These are phyloP conservation scores for Ctenopoma kingsleyae DNA, from an alignment of 2,797 vertebrate species.

Conservation along the genomic window DNA sequence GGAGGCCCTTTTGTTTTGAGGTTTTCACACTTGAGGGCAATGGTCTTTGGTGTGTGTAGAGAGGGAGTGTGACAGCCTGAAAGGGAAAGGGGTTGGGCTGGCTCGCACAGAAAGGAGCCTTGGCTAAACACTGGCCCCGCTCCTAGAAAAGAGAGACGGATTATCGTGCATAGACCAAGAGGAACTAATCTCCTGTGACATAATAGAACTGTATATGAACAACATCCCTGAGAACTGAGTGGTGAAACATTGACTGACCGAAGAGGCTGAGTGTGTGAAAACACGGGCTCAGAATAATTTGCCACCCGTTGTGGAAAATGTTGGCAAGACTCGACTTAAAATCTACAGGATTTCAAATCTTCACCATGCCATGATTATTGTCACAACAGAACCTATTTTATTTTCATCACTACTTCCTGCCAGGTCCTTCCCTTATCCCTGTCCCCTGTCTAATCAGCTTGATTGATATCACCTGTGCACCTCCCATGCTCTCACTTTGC, in stretches of 20 bases:
- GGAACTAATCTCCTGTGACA: conserved; percentile 84
- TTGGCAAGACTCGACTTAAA: conserved; percentile 35
- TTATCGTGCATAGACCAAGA: conserved; percentile 77
- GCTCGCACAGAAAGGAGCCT: conserved; percentile 71
- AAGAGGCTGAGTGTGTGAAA: conserved; percentile 72
- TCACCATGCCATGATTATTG: too few relatives aligned
- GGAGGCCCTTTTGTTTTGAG: conserved; percentile 80
- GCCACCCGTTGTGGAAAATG: conserved; percentile 31
- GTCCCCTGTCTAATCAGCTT: too few relatives aligned
- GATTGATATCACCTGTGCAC: too few relatives aligned
- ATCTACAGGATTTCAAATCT: background rate
- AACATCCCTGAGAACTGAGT: conserved; percentile 78
- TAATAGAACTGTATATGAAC: conserved; percentile 86
- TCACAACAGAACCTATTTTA: too few relatives aligned
- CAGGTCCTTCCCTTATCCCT: too few relatives aligned
- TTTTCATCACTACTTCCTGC: too few relatives aligned
- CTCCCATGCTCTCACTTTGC: too few relatives aligned
- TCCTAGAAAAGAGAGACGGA: conserved; percentile 76
- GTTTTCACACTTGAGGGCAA: conserved; percentile 81
- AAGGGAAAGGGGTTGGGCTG: conserved; percentile 67
- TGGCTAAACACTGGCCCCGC: conserved; percentile 73
- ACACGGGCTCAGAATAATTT: conserved; percentile 62
- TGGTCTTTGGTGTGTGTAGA: conserved; percentile 75
- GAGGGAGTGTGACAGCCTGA: conserved; percentile 69
- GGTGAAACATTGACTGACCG: conserved; percentile 55